phyloP scores from a whole-genome alignment of 2,888 invertebrate genomes.

The Cheilosia scutellata region DNA sequence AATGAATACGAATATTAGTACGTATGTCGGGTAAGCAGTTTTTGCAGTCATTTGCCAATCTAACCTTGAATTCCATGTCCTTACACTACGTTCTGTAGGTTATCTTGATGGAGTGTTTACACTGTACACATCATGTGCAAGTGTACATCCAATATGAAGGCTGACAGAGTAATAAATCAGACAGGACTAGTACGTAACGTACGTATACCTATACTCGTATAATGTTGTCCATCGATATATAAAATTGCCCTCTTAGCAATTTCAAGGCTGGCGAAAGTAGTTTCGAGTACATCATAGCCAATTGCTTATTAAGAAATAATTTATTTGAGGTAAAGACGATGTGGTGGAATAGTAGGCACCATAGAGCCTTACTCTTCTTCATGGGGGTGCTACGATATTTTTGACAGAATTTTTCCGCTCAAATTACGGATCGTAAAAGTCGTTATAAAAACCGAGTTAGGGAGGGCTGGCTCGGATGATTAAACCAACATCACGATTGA shows the following conservation, averaged over 20 bases:
- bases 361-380: background rate
- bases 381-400: background rate
- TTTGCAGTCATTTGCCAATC: slow-evolving; percentile 29
- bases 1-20: slow-evolving; percentile 40
- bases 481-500: slow-evolving; percentile 36
- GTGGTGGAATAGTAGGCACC: background rate
- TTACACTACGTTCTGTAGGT: slow-evolving; percentile 44
- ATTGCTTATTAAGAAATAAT: slow-evolving; percentile 32
- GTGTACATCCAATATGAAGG: slow-evolving; percentile 40
- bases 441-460: slow-evolving; percentile 1
- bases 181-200: slow-evolving; percentile 1
- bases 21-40: background rate
- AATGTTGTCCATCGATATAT: slow-evolving; percentile 16
- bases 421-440: slow-evolving; percentile 34
- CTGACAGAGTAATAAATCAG: slow-evolving; percentile 49
- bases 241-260: slow-evolving; percentile 18
- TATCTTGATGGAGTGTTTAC: slow-evolving; percentile 38
- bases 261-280: slow-evolving; percentile 34
- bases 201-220: background rate
- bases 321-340: background rate
- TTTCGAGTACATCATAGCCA: slow-evolving; percentile 19
- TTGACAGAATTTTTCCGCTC: background rate
- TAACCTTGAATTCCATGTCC: slow-evolving; percentile 43
- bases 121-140: slow-evolving; percentile 18
- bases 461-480: background rate